phyloP scores from a whole-genome alignment of 2,888 invertebrate species.

The Petrolisthes manimaculis region DNA sequence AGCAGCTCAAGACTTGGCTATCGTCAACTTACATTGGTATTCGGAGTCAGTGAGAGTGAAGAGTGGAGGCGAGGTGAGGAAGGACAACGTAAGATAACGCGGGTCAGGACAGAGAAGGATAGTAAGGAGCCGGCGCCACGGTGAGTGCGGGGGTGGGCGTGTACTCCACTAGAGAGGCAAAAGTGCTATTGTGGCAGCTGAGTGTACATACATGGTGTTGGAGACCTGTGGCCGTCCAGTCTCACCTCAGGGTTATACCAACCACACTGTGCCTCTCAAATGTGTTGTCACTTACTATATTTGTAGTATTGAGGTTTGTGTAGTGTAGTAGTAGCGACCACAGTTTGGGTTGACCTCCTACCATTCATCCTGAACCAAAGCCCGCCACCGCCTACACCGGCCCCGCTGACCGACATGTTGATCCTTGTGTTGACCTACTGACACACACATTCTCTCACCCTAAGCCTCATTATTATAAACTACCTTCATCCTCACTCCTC shows the following conservation, averaged over 20 bases:
- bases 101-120: neutral
- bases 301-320: neutral
- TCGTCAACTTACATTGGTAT: neutral
- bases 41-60: neutral
- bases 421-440: neutral
- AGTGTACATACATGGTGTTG: neutral
- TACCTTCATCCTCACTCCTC: neutral
- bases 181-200: neutral
- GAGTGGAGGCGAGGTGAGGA: neutral
- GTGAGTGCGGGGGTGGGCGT: conserved; percentile 45
- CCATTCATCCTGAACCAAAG: neutral
- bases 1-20: neutral
- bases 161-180: conserved; percentile 10
- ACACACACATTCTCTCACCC: neutral
- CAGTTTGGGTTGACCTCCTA: neutral
- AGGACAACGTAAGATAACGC: neutral
- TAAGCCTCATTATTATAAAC: neutral
- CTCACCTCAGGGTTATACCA: too few species aligned
- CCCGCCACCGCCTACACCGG: neutral
- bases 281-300: neutral
- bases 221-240: too few species aligned
- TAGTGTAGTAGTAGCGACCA: neutral
- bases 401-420: conserved; percentile 11
- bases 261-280: too few species aligned
- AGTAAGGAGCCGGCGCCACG: conserved; percentile 12